Percentiles rank a stretch among this genome's conserved stretches.
phyloP scores from a whole-genome alignment of 37 sponge, comb jelly and placozoan species.

The Halisarca cf. caerulea region DNA sequence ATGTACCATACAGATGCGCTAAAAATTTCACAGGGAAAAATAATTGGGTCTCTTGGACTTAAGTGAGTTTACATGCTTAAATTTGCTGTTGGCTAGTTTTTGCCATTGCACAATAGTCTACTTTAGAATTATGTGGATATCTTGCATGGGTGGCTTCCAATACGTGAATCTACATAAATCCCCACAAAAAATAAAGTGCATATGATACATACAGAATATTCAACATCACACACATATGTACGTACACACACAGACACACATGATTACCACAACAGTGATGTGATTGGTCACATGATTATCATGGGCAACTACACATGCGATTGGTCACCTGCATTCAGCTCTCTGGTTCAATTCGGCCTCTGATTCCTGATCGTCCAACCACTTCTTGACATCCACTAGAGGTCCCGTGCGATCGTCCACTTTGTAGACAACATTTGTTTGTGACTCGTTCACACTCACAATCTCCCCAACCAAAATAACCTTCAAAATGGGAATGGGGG shows the following conservation, averaged over 20 bases:
- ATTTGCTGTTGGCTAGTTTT: too few species aligned
- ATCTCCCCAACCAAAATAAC: slow-evolving; percentile 82
- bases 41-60: too few species aligned
- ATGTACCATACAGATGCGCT: too few species aligned
- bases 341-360: slow-evolving; percentile 31
- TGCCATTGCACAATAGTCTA: too few species aligned
- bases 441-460: slow-evolving; percentile 64
- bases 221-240: background rate
- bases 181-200: background rate
- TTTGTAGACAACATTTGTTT: slow-evolving; percentile 73
- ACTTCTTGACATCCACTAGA: slow-evolving; percentile 70
- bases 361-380: slow-evolving; percentile 64
- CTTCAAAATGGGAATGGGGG: slow-evolving; percentile 18
- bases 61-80: too few species aligned
- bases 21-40: too few species aligned
- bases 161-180: too few species aligned
- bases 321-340: slow-evolving; percentile 46
- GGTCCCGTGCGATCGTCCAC: slow-evolving; percentile 89
- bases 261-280: too few species aligned
- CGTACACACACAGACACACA: slow-evolving; percentile 13
- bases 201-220: slow-evolving; percentile 3
- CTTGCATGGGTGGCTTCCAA: too few species aligned
- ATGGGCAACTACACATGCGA: slow-evolving; percentile 18
- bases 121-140: too few species aligned
- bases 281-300: background rate